These are phyloP conservation scores for Zosterops hypoxanthus DNA, from an alignment of 2,113 vertebrate genomes.

Conservation along the genomic window DNA sequence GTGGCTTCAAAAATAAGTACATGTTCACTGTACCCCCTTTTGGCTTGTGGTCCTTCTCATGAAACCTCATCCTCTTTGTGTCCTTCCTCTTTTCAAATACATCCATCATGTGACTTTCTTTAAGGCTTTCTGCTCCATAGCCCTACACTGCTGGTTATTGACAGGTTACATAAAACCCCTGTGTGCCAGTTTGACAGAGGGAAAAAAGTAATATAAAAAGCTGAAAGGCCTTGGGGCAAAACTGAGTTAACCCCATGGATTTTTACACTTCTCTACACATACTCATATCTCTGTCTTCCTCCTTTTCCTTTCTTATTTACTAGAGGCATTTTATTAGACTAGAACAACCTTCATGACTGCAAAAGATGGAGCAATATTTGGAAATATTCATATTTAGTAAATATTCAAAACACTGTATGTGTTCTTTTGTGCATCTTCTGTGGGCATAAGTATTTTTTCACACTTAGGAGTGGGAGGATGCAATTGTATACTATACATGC, in stretches of 20 bases:
- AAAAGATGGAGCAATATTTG: neutral
- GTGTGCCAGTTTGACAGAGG: neutral
- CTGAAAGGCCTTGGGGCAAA: neutral
- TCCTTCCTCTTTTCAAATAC: neutral
- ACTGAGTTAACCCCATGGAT: neutral
- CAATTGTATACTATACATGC: neutral
- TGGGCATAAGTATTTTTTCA: neutral
- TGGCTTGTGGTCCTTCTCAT: neutral
- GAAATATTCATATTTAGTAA: neutral
- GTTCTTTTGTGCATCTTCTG: neutral
- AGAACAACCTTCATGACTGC: neutral
- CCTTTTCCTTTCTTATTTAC: neutral
- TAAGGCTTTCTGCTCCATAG: neutral
- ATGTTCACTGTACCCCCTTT: accelerated
- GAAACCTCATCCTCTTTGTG: neutral
- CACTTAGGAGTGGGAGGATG: neutral
- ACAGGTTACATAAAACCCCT: neutral
- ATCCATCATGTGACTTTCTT: neutral
- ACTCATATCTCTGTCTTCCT: neutral
- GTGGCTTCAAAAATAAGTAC: neutral
- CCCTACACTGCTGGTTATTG: neutral
- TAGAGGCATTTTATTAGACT: neutral
- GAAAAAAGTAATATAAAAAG: neutral
- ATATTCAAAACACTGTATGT: neutral
- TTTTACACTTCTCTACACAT: neutral